A percentile compares a stretch with the other conserved stretches of the same genome.
Evolutionary conservation across 1,140 invertebrate species (phyloP).

Genomic region (Telenomus remus): DNA sequence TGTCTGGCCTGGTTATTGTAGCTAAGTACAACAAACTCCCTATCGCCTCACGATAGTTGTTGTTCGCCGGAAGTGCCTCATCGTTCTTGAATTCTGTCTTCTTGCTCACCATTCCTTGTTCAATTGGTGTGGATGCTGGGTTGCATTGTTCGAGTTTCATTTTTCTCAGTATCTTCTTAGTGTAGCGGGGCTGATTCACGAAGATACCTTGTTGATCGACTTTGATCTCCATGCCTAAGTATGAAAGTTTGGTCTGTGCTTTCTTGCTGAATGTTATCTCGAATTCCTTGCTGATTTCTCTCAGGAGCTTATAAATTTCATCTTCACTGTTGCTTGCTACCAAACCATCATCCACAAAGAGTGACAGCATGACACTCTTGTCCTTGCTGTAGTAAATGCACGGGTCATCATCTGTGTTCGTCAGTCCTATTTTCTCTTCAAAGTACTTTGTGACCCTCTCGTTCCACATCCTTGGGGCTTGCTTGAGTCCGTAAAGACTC

Average conservation of each 20-base stretch:
- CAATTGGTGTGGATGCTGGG: not conserved
- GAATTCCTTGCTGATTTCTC: not conserved
- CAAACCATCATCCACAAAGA: slow-evolving; percentile 9
- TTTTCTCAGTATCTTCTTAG: not conserved
- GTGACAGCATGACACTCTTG: not conserved
- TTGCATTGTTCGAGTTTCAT: not conserved
- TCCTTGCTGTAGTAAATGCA: slow-evolving; percentile 7
- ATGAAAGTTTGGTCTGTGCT: not conserved
- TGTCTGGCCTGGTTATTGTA: too few species aligned
- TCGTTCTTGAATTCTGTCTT: too few species aligned
- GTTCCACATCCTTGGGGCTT: slow-evolving; percentile 5
- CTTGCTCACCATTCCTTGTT: slow-evolving; percentile 1
- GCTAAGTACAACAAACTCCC: too few species aligned
- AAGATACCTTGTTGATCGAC: not conserved
- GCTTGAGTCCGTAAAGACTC: slow-evolving; percentile 6
- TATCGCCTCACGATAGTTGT: too few species aligned
- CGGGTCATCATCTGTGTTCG: slow-evolving; percentile 8
- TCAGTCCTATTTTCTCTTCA: not conserved
- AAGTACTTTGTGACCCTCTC: not conserved
- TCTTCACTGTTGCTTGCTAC: not conserved
- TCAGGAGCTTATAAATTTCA: not conserved
- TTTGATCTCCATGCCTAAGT: slow-evolving; percentile 5
- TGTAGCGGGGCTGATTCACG: slow-evolving; percentile 4
- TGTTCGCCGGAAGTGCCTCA: too few species aligned
- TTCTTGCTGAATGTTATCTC: slow-evolving; percentile 2